Conservation (phyloP, 2,888 invertebrate species). For the Lasioglossum vierecki region DNA sequence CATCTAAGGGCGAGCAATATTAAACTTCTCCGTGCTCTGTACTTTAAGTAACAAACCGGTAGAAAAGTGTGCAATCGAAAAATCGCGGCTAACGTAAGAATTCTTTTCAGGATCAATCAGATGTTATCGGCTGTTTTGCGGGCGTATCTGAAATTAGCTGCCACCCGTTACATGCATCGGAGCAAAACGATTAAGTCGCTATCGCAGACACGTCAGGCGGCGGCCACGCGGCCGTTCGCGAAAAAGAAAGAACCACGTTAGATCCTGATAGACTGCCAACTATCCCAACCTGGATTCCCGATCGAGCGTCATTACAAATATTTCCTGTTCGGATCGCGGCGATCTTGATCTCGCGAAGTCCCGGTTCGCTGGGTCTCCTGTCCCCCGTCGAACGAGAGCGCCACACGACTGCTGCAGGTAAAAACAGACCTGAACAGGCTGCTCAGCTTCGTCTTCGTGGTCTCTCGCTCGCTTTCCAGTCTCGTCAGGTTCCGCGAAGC, state of each 20-base stretch:
- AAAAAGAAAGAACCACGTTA: neutral
- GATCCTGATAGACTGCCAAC: neutral
- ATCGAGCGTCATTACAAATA: conserved; percentile 12
- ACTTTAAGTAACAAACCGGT: neutral
- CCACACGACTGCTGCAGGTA: neutral
- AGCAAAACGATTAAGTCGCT: conserved; percentile 13
- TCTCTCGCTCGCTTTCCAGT: conserved; percentile 64
- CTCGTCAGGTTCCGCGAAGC: conserved; percentile 59
- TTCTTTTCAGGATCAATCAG: neutral
- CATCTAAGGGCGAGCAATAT: neutral
- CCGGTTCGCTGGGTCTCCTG: neutral
- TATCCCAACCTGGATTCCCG: neutral
- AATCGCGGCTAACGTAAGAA: neutral
- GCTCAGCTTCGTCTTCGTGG: conserved; percentile 9
- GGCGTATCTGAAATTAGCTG: neutral
- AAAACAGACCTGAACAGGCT: conserved; percentile 37
- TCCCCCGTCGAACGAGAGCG: neutral
- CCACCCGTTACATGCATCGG: neutral
- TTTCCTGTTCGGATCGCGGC: conserved; percentile 3
- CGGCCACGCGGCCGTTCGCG: neutral
- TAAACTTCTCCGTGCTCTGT: neutral
- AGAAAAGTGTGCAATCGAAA: neutral
- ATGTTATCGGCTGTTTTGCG: neutral
- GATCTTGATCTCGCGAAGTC: conserved; percentile 5
- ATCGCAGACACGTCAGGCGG: conserved; percentile 11